phyloP scores from a whole-genome alignment of 1,140 invertebrate species.

The Eupristina koningsbergeri region DNA sequence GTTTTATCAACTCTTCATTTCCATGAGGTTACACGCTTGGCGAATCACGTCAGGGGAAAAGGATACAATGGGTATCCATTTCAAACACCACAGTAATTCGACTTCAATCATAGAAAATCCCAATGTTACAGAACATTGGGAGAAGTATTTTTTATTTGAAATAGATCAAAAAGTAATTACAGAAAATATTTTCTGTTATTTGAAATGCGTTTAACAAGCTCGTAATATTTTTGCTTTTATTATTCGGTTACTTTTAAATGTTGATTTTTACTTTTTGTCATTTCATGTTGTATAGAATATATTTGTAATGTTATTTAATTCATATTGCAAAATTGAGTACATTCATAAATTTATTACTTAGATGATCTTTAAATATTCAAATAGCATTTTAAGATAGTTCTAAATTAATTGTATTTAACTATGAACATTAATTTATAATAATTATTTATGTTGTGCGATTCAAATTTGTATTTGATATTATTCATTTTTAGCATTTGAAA shows the following conservation, averaged over 20 bases:
- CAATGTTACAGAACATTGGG: conserved; percentile 32
- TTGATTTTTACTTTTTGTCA: no score
- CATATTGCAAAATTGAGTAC: no score
- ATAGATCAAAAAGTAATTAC: not conserved
- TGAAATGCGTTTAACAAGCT: not conserved
- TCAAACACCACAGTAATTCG: conserved; percentile 64
- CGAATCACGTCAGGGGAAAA: conserved; percentile 49
- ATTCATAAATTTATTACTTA: no score
- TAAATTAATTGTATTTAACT: no score
- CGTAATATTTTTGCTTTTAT: not conserved
- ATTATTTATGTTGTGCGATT: no score
- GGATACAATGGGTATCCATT: conserved; percentile 64
- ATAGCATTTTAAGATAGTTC: no score
- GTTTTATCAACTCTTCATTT: not conserved
- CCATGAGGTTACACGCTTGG: conserved; percentile 51
- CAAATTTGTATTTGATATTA: no score
- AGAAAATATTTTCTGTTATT: not conserved
- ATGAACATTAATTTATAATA: no score
- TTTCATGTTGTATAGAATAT: no score
- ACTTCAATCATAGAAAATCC: conserved; percentile 59
- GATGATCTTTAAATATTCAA: no score
- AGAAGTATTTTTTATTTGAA: not conserved
- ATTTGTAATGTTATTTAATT: no score
- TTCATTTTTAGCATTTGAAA: no score
- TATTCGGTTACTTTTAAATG: not conserved